Percentiles rank a stretch among this genome's conserved stretches.
Conservation (phyloP, 1,140 invertebrate species). For the Alviniconcha marisindica region DNA sequence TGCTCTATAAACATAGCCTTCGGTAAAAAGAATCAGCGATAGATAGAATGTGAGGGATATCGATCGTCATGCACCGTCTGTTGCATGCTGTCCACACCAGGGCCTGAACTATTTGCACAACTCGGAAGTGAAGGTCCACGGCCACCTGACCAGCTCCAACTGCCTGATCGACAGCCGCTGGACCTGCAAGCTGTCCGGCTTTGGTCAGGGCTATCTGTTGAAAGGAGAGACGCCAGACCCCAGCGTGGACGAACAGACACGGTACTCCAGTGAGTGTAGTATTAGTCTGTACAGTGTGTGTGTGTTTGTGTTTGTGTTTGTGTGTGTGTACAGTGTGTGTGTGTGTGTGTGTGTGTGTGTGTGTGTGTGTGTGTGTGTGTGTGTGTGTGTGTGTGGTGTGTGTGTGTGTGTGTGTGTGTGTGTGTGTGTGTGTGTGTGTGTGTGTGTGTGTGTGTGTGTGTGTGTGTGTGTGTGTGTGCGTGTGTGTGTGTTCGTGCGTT, state of each 20-base stretch:
- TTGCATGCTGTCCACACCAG: conserved; percentile 77
- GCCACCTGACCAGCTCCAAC: conserved; percentile 95
- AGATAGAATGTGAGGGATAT: too few species aligned
- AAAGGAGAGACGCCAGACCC: conserved; percentile 1
- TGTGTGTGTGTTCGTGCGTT: neutral
- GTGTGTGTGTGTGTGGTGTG: neutral
- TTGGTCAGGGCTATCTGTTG: conserved; percentile 80
- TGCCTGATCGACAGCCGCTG: conserved; percentile 97
- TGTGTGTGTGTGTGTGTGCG: neutral
- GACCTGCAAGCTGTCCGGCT: conserved; percentile 96
- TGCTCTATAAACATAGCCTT: too few species aligned
- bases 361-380: neutral
- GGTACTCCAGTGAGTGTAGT: conserved; percentile 24
- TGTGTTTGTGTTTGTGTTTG: neutral
- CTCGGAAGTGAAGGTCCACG: conserved; percentile 93
- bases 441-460: conserved; percentile 3
- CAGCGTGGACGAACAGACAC: neutral
- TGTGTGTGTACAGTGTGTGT: neutral
- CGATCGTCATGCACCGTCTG: too few species aligned
- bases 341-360: neutral
- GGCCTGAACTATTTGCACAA: conserved; percentile 95
- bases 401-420: conserved; percentile 3
- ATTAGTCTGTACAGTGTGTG: neutral
- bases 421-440: conserved; percentile 19
- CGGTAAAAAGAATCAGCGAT: too few species aligned